Percentiles rank a stretch among this genome's conserved stretches.
Evolutionary conservation across 1,140 invertebrate genomes (phyloP).

Genomic region (Hylaeus anthracinus): DNA sequence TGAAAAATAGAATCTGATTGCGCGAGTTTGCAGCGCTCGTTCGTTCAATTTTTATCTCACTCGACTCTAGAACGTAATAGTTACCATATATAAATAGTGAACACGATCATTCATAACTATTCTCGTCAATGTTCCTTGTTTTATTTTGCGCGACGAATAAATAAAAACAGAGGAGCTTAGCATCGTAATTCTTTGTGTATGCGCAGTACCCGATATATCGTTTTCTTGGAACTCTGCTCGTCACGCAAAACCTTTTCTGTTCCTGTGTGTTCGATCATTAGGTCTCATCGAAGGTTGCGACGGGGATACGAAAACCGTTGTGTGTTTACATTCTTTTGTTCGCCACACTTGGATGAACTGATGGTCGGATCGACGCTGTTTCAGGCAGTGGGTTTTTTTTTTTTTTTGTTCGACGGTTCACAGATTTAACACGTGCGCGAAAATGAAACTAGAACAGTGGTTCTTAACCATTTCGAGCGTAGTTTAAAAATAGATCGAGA

Average conservation of each 20-base stretch:
- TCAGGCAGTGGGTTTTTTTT: conserved; percentile 9
- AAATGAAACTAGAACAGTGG: too few species aligned
- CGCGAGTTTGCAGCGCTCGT: conserved; percentile 9
- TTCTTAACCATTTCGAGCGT: too few species aligned
- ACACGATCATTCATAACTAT: neutral
- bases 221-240: neutral
- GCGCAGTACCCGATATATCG: neutral
- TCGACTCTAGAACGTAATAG: neutral
- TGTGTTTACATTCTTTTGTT: conserved; percentile 23
- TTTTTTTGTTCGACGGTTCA: neutral
- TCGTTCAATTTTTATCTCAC: conserved; percentile 5
- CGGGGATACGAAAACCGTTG: neutral
- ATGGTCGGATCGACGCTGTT: neutral
- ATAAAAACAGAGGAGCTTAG: too few species aligned
- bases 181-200: neutral
- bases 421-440: neutral
- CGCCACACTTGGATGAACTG: neutral
- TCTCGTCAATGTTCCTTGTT: neutral
- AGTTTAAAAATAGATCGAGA: too few species aligned
- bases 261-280: conserved; percentile 2
- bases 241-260: neutral
- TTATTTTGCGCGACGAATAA: too few species aligned
- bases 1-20: too few species aligned
- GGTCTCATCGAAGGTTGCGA: conserved; percentile 1
- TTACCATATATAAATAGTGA: neutral